Evolutionary conservation across 2,888 invertebrate genomes (phyloP).

Genomic region (Tachina grossa): DNA sequence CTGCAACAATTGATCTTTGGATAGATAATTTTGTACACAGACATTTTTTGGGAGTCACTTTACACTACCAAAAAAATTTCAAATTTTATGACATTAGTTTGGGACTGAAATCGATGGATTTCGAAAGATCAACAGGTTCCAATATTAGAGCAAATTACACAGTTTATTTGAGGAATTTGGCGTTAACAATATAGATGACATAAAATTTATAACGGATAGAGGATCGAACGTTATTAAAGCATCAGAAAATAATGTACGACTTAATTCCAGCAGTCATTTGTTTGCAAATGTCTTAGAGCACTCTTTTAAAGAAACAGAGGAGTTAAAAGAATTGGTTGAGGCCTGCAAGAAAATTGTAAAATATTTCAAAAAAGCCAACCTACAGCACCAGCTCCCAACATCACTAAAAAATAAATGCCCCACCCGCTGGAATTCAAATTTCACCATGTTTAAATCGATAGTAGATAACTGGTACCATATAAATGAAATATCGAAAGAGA

Average conservation of each 20-base stretch:
- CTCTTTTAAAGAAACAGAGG: conserved; percentile 3
- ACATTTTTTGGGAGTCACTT: conserved; percentile 68
- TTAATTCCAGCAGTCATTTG: conserved; percentile 12
- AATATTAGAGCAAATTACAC: conserved; percentile 57
- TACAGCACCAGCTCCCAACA: conserved; percentile 11
- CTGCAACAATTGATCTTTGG: no score
- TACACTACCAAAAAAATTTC: conserved; percentile 69
- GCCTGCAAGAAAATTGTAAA: neutral
- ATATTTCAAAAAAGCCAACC: conserved; percentile 7
- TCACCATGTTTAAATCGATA: conserved; percentile 21
- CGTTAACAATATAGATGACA: conserved; percentile 53
- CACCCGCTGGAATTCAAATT: conserved; percentile 5
- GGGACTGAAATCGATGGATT: conserved; percentile 70
- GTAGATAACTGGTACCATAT: conserved; percentile 19
- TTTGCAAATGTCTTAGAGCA: conserved; percentile 9
- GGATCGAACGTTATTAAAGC: no score
- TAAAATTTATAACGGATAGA: conserved; percentile 43
- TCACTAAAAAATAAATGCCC: conserved; percentile 6
- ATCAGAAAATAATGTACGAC: no score
- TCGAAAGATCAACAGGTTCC: conserved; percentile 55
- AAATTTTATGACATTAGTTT: conserved; percentile 60
- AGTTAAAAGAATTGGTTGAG: conserved; percentile 5
- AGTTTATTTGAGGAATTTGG: conserved; percentile 61
- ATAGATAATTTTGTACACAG: conserved; percentile 69
- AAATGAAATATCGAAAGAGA: conserved; percentile 8